Evolutionary conservation across 1,140 invertebrate species (phyloP), one percentile per base, ranked within the genome.

Genomic region (Drosophila persimilis): DNA sequence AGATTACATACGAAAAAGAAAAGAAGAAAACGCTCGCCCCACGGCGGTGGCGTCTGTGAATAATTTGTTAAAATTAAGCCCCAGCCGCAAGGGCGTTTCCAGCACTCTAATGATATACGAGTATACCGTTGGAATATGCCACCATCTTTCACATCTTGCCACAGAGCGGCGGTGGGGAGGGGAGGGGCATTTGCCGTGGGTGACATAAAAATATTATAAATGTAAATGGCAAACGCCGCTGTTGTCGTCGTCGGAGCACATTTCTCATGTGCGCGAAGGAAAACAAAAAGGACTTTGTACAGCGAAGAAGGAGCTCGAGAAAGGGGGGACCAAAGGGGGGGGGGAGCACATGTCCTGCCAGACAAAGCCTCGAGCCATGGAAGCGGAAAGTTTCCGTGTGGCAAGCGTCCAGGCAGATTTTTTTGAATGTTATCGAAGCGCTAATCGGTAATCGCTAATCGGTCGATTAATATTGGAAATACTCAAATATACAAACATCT

Each of bases 11-110:
- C 35, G 17, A n/a, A 26, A 24, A 51, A 70, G 46, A 44, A 39
- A 50, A 64, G 67, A 61, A 73, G 59, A 66, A 75, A 66, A 78
- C 50, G 60, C 50, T 73, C 73, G 62, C 1, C 20, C 17, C 17
- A 17, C 20, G 20, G 20, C 65, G 50, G 78, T 57, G 77, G 77
- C 73, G 76, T 76, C 66, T 84, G 72, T 66, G 63, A 83, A 88
- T 88, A 81, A 86, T 81, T 86, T 75, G 83, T 85, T 86, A 77
- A 85, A 77, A 70, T 63, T 77, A 70, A 84, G 70, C 70, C 11
- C 50, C 69, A 64, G 66, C 59, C 73, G 31, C 64, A 69, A 67
- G 74, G 65, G 77, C 59, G 29, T 20, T 20, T 20, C 20, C 20
- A 20, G 59, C 50, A 56, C 61, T 57, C 69, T 80, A 76, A 80